Conservation (phyloP, 2,888 invertebrate species). For the Listrodromus nycthemerus region DNA sequence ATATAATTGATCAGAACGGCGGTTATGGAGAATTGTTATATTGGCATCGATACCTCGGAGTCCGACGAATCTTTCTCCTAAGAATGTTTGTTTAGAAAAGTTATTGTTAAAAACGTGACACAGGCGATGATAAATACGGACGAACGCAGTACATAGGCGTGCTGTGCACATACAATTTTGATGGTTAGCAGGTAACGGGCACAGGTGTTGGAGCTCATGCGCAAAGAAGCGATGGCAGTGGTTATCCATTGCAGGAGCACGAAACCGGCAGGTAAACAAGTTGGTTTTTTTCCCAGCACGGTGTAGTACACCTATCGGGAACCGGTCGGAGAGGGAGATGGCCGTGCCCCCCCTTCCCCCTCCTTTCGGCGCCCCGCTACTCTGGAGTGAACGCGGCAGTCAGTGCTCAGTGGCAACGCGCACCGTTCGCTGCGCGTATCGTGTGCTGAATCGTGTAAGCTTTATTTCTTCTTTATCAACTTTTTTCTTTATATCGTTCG, state of each 20-base stretch:
- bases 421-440: constrained; percentile 68
- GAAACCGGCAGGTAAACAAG: constrained; percentile 15
- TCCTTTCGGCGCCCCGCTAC: constrained; percentile 41
- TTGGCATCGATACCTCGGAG: too few relatives aligned
- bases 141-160: constrained; percentile 1
- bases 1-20: too few relatives aligned
- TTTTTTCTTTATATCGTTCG: background rate
- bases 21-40: too few relatives aligned
- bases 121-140: background rate
- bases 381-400: constrained; percentile 62
- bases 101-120: too few relatives aligned
- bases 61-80: too few relatives aligned
- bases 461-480: constrained; percentile 37
- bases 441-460: constrained; percentile 45
- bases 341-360: constrained; percentile 48
- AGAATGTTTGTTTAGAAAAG: too few relatives aligned
- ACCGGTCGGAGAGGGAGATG: constrained; percentile 43
- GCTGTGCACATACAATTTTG: constrained; percentile 52
- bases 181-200: constrained; percentile 69
- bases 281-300: background rate
- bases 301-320: constrained; percentile 27
- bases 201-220: constrained; percentile 71
- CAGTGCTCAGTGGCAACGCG: constrained; percentile 72
- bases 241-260: constrained; percentile 56
- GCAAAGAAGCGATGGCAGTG: constrained; percentile 57